Evolutionary conservation across 2,888 invertebrate genomes (phyloP), one percentile per base, ranked within the genome.

Genomic region (Harpagoxenus sublaevis): DNA sequence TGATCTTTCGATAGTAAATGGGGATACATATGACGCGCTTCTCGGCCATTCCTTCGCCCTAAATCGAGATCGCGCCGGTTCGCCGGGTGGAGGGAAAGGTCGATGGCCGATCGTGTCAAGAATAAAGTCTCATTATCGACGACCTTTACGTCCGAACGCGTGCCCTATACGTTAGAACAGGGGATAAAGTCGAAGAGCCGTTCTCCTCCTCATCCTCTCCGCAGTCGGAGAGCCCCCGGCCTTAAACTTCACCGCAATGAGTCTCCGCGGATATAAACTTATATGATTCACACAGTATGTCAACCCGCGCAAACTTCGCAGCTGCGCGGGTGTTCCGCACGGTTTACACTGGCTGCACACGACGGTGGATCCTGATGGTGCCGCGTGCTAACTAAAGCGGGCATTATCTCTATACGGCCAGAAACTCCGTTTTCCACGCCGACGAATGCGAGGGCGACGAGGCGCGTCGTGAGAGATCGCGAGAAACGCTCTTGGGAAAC

Each of bases 271-370:
- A 60, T 66, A 79, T 63, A 81, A 70, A 84, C 62, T 84, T 84
- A 84, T 84, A 84, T 81, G 84, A 84, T 84, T 84, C 84, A 23
- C 84, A 81, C 79, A 53, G 68, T 79, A 79, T 68, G 83, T 88
- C 86, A 81, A 79, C 81, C 78, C 57, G 63, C 68, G 73, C 60
- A 39, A 78, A 84, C 65, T 84, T 71, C 48, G 79, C 86, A 82
- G 78, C 86, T 70, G 81, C 74, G 79, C 70, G 62, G 62, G 55
- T 77, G 62, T 86, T 60, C 71, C 65, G 35, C 15, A 28, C 51
- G 23, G 75, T 82, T 62, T 79, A 63, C 55, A 39, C 53, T 60
- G 6, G 39, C 4, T n/a, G 39, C 57, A 39, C 42, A 42, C 63
- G 28, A n/a, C n/a, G 18, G 15, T 31, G 39, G 57, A 57, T 48